Conservation (phyloP, 2,113 vertebrate genomes). For the Xiphorhynchus elegans region DNA sequence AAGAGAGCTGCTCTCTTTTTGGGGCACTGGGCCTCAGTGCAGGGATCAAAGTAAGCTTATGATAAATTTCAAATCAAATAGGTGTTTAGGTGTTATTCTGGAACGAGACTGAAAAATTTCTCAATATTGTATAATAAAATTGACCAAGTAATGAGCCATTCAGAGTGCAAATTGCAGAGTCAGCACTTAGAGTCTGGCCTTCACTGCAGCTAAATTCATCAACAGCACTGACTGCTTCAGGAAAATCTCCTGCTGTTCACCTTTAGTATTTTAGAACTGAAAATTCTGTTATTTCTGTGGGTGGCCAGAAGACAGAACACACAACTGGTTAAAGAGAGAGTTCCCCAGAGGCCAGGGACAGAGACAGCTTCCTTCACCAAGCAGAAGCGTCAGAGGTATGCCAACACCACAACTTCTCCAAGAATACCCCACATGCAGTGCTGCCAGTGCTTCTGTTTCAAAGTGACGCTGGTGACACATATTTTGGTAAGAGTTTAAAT, state of each 20-base stretch:
- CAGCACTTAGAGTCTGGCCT: not conserved
- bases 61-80: not conserved
- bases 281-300: not conserved
- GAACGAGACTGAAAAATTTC: not conserved
- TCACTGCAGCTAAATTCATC: not conserved
- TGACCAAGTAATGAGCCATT: not conserved
- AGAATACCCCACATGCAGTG: rapidly evolving
- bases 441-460: not conserved
- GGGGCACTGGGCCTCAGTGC: not conserved
- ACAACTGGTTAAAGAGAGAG: not conserved
- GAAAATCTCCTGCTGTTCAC: not conserved
- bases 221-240: not conserved
- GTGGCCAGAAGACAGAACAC: not conserved
- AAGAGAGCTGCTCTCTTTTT: not conserved
- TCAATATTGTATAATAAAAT: not conserved
- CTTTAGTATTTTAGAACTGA: not conserved
- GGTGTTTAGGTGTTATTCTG: not conserved
- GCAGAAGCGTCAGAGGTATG: not conserved
- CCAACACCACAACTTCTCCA: not conserved
- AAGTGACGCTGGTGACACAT: not conserved
- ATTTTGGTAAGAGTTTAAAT: not conserved
- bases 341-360: not conserved
- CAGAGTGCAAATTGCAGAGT: not conserved
- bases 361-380: not conserved
- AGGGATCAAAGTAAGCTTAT: not conserved